Evolutionary conservation across 2,888 invertebrate species (phyloP).

Genomic region (Spilosoma lubricipeda): DNA sequence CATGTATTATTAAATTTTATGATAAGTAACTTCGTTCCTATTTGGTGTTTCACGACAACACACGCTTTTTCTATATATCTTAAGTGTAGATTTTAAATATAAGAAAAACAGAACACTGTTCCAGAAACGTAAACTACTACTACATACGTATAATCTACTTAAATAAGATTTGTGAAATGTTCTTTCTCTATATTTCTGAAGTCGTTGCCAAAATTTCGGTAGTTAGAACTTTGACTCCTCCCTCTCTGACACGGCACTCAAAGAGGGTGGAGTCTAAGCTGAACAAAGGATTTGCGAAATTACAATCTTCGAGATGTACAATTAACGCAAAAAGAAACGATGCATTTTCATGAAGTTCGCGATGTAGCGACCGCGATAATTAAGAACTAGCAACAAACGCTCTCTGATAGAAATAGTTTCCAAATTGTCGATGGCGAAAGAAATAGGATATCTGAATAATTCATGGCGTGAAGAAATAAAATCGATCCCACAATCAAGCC

Average conservation of each 20-base stretch:
- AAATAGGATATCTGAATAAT: constrained; percentile 67
- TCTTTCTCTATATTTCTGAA: background rate
- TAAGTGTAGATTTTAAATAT: too few species aligned
- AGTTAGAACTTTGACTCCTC: background rate
- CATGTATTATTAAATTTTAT: too few species aligned
- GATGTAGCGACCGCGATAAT: background rate
- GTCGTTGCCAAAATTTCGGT: background rate
- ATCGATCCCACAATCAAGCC: constrained; percentile 67
- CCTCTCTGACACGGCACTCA: background rate
- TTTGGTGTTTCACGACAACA: too few species aligned
- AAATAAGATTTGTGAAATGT: background rate
- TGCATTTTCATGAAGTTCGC: background rate
- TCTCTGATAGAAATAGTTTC: constrained; percentile 38
- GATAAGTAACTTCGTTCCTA: too few species aligned
- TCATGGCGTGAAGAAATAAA: constrained; percentile 66
- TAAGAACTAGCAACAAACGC: constrained; percentile 14
- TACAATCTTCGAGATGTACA: background rate
- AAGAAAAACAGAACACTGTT: too few species aligned
- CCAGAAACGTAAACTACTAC: too few species aligned
- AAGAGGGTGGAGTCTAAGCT: background rate
- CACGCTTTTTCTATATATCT: too few species aligned
- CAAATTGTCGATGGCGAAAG: constrained; percentile 51
- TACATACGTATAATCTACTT: too few species aligned
- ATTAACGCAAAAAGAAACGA: background rate
- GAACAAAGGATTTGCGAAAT: background rate